Conservation (phyloP, 2,113 vertebrate genomes). For the Polypterus bichir region DNA sequence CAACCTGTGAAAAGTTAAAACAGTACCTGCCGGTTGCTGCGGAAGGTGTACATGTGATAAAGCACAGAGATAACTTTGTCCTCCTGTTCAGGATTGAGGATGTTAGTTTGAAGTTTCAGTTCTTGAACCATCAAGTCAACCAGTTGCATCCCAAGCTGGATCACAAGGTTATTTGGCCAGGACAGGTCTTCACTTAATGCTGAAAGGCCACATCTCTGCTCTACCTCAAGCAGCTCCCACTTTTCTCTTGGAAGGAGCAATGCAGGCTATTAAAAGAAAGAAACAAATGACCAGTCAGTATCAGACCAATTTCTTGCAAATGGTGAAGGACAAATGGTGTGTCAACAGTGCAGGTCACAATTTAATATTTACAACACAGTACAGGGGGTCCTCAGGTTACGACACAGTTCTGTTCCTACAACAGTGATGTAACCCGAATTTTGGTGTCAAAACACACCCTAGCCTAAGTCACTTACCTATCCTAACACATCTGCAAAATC, state of each 20-base stretch:
- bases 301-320: no score
- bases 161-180: conserved; percentile 53
- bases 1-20: no score
- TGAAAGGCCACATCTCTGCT: conserved; percentile 40
- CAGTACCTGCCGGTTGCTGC: conserved; percentile 64
- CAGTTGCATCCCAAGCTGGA: conserved; percentile 70
- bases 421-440: no score
- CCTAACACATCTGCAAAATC: no score
- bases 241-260: conserved; percentile 58
- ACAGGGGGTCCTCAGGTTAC: no score
- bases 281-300: not conserved
- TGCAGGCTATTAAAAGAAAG: conserved; percentile 33
- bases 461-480: no score
- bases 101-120: conserved; percentile 55
- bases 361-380: no score
- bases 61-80: conserved; percentile 60
- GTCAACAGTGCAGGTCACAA: no score
- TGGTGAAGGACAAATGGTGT: no score
- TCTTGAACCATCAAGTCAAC: conserved; percentile 71
- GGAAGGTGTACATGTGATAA: conserved; percentile 88
- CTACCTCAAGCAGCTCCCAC: conserved; percentile 59
- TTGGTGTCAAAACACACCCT: no score
- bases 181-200: conserved; percentile 32
- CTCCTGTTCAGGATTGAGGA: conserved; percentile 30
- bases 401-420: no score